Evolutionary conservation across 2,888 invertebrate species (phyloP), one percentile per base, ranked within the genome.

Genomic region (Koerneria pararmatus): DNA sequence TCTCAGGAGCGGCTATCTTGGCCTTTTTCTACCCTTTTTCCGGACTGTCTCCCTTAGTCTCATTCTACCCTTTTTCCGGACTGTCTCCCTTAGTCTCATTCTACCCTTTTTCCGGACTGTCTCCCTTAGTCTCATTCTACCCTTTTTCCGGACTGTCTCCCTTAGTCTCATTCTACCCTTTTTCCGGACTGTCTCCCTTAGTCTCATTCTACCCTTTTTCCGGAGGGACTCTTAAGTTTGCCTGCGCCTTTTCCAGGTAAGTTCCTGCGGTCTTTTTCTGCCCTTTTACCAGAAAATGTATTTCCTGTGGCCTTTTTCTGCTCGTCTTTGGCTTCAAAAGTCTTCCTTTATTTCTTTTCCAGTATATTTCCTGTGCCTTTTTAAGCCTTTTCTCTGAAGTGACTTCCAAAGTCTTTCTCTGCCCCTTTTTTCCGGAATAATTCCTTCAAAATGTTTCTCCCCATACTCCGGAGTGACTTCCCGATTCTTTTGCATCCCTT

Each of bases 321-420:
- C 60, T 1, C 27, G 46, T 32, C 49, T 31, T n/a, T n/a, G n/a
- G n/a, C n/a, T n/a, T n/a, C n/a, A n/a, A n/a, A n/a, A n/a, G n/a
- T n/a, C 31, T 24, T 35, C 48, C 31, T 60, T 34, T 6, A n/a
- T 15, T 51, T 51, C n/a, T 51, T 8, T 51, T 5, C 22, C 29
- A 46, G 48, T 60, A 46, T 60, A 60, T 60, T 46, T 34, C 48
- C 60, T 46, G 8, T 11, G 5, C n/a, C n/a, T 46, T n/a, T 11
- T 5, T n/a, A n/a, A n/a, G n/a, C n/a, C n/a, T n/a, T n/a, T n/a
- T n/a, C n/a, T n/a, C n/a, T n/a, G n/a, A n/a, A n/a, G n/a, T n/a
- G n/a, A n/a, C n/a, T n/a, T n/a, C n/a, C n/a, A n/a, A n/a, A n/a
- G n/a, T n/a, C n/a, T n/a, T n/a, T n/a, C n/a, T n/a, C n/a, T n/a